Evolutionary conservation across 2,797 vertebrate species (phyloP).

Genomic region (Parauchenoglanis ngamensis): DNA sequence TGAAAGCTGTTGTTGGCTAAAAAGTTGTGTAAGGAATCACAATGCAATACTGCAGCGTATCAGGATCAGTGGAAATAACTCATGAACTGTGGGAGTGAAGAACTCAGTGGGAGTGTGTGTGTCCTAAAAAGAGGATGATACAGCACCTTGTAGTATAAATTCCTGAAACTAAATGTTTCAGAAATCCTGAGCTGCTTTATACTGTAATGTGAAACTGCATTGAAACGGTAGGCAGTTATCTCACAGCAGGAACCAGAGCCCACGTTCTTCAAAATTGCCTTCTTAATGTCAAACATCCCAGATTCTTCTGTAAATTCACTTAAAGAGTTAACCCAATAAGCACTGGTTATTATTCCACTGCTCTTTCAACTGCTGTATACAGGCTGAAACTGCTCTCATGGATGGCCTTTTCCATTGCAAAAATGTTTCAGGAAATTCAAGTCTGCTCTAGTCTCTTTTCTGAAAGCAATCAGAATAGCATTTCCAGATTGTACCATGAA

Average conservation of each 20-base stretch:
- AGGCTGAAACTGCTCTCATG: neutral
- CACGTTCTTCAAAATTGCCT: neutral
- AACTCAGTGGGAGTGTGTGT: neutral
- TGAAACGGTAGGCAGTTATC: neutral
- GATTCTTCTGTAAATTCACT: neutral
- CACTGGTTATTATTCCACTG: neutral
- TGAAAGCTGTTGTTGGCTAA: too few species aligned
- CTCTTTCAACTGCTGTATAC: conserved; percentile 6
- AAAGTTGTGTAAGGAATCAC: neutral
- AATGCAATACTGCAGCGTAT: neutral
- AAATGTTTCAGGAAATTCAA: neutral
- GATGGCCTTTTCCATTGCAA: neutral
- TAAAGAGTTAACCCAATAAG: neutral
- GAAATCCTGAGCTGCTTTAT: conserved; percentile 3
- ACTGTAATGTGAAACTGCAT: neutral
- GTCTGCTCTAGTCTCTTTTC: neutral
- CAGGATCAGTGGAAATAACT: neutral
- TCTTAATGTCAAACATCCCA: neutral
- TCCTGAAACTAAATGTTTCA: conserved; percentile 8
- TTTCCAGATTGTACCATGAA: conserved; percentile 11
- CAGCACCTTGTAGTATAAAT: neutral
- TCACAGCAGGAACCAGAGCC: conserved; percentile 17
- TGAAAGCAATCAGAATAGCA: conserved; percentile 18
- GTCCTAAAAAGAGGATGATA: neutral
- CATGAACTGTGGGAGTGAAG: neutral